A percentile compares a stretch with the other conserved stretches of the same genome.
Evolutionary conservation across 2,113 vertebrate species (phyloP).

Genomic region (Nipponia nippon): DNA sequence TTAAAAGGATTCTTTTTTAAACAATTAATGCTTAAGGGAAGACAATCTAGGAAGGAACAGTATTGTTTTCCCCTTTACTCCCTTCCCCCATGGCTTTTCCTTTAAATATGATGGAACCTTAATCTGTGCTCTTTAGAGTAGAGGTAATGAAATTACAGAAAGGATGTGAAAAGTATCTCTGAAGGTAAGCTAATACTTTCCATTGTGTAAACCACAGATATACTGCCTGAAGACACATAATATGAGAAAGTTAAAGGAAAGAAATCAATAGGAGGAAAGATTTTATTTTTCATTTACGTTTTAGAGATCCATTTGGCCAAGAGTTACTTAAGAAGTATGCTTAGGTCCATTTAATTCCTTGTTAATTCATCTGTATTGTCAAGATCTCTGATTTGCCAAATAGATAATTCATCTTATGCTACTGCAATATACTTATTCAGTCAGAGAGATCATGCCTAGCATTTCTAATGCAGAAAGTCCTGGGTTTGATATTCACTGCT

Average conservation of each 20-base stretch:
- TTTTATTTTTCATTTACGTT: slow-evolving; percentile 50
- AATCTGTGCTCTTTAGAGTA: slow-evolving; percentile 51
- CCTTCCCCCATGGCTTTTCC: slow-evolving; percentile 17
- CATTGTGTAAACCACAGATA: slow-evolving; percentile 55
- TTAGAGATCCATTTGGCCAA: slow-evolving; percentile 31
- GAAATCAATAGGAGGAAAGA: slow-evolving; percentile 50
- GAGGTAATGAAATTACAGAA: slow-evolving; percentile 68
- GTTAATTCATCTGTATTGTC: neutral
- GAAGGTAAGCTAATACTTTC: slow-evolving; percentile 63
- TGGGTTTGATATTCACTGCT: neutral
- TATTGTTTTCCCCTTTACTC: neutral
- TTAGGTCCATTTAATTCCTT: neutral
- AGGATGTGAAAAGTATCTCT: slow-evolving; percentile 67
- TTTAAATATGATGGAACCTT: slow-evolving; percentile 51
- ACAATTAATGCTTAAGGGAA: neutral
- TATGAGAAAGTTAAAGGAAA: slow-evolving; percentile 58
- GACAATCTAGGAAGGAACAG: neutral
- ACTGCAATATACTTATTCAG: neutral
- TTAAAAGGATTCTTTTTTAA: neutral
- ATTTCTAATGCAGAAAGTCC: neutral
- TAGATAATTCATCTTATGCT: neutral
- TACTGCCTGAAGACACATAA: slow-evolving; percentile 50
- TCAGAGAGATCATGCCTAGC: neutral
- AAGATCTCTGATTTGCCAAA: neutral
- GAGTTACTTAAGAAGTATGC: slow-evolving; percentile 22